Percentiles rank a stretch among this genome's conserved stretches.
Conservation (phyloP, 2,797 vertebrate species). For the Glyptemys insculpta region DNA sequence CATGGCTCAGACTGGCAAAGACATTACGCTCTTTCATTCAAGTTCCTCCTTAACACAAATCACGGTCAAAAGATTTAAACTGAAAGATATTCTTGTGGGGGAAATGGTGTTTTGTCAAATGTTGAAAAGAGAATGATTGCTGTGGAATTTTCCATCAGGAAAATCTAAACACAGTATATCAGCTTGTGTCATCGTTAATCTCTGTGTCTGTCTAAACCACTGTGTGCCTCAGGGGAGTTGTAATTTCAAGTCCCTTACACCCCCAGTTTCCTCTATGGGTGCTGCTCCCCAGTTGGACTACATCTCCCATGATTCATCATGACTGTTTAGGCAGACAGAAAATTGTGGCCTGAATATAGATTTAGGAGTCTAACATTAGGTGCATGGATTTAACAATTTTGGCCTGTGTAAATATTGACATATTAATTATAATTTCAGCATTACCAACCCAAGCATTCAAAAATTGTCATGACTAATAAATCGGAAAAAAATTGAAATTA, state of each 20-base stretch:
- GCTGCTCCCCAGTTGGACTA: not conserved
- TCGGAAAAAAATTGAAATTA: no score
- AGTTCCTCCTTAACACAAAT: not conserved
- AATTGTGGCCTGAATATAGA: not conserved
- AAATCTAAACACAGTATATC: not conserved
- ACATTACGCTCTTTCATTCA: not conserved
- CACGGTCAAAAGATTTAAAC: not conserved
- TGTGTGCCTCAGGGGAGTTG: not conserved
- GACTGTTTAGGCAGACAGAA: not conserved
- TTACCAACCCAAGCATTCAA: not conserved
- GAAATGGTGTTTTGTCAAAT: not conserved
- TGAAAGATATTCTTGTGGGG: not conserved
- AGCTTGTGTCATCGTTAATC: not conserved
- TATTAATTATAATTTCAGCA: not conserved
- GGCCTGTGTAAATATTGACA: not conserved
- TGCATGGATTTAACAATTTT: not conserved
- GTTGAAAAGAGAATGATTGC: not conserved
- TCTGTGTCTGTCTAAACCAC: not conserved
- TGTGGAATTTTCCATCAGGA: not conserved
- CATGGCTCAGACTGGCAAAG: not conserved
- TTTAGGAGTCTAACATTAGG: not conserved
- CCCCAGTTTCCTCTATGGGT: not conserved
- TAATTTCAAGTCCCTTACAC: not conserved
- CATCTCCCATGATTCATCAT: not conserved
- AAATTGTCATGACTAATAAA: not conserved